Evolutionary conservation across 2,888 invertebrate genomes (phyloP).

Genomic region (Lysandra coridon): DNA sequence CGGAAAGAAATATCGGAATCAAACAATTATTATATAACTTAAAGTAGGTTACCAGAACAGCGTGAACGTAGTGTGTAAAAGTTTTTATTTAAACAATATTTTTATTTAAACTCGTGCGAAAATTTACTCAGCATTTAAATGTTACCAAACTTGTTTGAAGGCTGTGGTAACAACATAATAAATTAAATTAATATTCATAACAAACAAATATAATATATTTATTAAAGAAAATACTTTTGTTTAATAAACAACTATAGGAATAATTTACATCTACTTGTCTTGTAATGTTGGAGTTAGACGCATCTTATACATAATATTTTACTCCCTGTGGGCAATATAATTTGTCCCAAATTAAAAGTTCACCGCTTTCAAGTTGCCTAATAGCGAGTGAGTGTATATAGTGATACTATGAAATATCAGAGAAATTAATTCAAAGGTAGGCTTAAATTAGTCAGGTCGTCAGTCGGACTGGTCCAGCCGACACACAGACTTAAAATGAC

Average conservation of each 20-base stretch:
- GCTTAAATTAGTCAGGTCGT: too few relatives aligned
- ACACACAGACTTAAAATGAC: too few relatives aligned
- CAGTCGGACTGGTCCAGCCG: too few relatives aligned
- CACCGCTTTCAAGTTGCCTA: too few relatives aligned
- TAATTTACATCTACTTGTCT: background rate
- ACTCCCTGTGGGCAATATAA: background rate
- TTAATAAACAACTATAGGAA: background rate
- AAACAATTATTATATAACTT: slow-evolving; percentile 21
- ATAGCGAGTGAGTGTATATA: too few relatives aligned
- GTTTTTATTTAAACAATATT: slow-evolving; percentile 9
- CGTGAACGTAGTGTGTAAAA: background rate
- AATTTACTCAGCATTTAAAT: slow-evolving; percentile 41
- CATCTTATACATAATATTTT: background rate
- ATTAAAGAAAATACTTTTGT: background rate
- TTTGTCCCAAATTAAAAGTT: background rate
- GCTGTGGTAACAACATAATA: slow-evolving; percentile 40
- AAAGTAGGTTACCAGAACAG: slow-evolving; percentile 21
- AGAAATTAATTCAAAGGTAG: too few relatives aligned
- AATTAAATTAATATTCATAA: slow-evolving; percentile 36
- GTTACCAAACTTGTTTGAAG: slow-evolving; percentile 44
- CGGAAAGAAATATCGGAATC: slow-evolving; percentile 7
- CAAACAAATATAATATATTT: slow-evolving; percentile 27
- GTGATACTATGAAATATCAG: too few relatives aligned
- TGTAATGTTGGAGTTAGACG: background rate
- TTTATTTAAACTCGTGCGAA: slow-evolving; percentile 34